Percentiles rank a stretch among this genome's conserved stretches.
These are phyloP conservation scores for Drosophila oshimai DNA, from an alignment of 1,140 invertebrate species.

Conservation along the genomic window DNA sequence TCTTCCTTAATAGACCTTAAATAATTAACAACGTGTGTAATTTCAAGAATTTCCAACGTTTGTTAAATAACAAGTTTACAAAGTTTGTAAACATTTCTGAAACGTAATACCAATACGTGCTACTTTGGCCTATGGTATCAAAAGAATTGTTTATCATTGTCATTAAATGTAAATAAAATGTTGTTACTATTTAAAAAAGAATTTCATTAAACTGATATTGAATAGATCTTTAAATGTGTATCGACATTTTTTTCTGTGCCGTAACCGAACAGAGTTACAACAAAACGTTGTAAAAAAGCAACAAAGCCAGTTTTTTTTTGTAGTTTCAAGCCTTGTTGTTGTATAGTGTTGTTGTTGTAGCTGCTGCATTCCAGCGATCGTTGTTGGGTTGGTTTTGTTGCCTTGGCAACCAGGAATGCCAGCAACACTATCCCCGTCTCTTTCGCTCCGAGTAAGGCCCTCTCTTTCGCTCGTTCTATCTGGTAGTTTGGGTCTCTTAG, in stretches of 20 bases:
- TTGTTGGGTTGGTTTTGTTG: conserved; percentile 17
- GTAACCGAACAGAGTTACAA: conserved; percentile 16
- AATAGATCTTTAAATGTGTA: background rate
- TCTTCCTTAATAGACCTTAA: too few species aligned
- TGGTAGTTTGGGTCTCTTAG: conserved; percentile 36
- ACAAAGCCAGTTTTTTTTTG: conserved; percentile 66
- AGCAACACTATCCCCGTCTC: conserved; percentile 8
- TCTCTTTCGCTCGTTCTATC: conserved; percentile 26
- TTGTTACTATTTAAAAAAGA: background rate
- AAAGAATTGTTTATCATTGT: too few species aligned
- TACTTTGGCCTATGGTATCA: too few species aligned
- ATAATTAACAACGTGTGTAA: too few species aligned
- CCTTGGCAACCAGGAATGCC: conserved; percentile 42
- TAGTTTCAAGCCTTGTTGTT: conserved; percentile 24
- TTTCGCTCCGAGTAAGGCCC: background rate
- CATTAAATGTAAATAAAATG: too few species aligned
- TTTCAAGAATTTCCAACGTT: too few species aligned
- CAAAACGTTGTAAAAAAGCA: conserved; percentile 64
- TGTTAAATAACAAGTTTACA: too few species aligned
- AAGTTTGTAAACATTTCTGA: too few species aligned
- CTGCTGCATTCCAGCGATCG: conserved; percentile 65
- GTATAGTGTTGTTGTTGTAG: conserved; percentile 26
- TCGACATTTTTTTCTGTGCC: conserved; percentile 25
- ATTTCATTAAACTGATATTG: too few species aligned
- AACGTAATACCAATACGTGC: too few species aligned